Percentiles rank a stretch among this genome's conserved stretches.
phyloP scores from a whole-genome alignment of 2,113 vertebrate species.

The Hemichromis elongatus region DNA sequence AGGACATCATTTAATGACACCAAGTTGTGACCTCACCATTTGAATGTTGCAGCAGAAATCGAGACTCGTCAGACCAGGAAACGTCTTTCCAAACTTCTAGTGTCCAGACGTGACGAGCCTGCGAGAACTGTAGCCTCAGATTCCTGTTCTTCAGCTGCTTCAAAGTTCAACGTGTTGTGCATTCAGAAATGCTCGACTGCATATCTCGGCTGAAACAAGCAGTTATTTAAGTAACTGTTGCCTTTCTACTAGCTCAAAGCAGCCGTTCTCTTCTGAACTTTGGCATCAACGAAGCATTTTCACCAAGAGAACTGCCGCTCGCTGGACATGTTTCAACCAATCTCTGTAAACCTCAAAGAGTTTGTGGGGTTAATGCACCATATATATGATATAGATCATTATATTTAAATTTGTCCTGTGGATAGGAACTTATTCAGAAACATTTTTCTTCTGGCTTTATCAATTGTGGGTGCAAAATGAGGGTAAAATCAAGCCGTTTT shows the following conservation, averaged over 20 bases:
- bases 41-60: not conserved
- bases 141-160: not conserved
- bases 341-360: not conserved
- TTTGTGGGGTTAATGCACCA: rapidly evolving
- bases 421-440: not conserved
- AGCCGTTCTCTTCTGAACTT: not conserved
- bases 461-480: not conserved
- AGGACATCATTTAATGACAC: not conserved
- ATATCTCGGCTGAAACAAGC: not conserved
- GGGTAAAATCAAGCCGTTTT: not conserved
- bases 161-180: not conserved
- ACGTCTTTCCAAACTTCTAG: not conserved
- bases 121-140: not conserved
- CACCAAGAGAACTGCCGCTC: not conserved
- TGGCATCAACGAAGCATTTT: not conserved
- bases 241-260: not conserved
- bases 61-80: not conserved
- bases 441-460: not conserved
- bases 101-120: not conserved
- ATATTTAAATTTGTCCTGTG: not conserved
- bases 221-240: not conserved
- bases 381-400: not conserved
- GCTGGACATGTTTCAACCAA: rapidly evolving
- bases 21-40: rapidly evolving
- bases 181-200: not conserved